phyloP scores from a whole-genome alignment of 2,888 invertebrate species.

The Elmis aenea region DNA sequence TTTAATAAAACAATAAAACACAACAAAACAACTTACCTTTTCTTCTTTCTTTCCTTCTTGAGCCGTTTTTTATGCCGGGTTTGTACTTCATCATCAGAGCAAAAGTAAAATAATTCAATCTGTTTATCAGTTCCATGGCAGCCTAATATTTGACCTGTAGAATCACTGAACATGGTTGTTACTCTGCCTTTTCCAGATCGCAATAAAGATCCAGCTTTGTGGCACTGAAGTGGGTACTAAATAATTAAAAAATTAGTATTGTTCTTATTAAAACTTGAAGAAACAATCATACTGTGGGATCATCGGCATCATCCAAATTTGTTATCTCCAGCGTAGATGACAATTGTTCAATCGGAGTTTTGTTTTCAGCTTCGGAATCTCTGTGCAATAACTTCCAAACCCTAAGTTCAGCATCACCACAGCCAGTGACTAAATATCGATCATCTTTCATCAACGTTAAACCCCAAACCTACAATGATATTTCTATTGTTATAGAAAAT shows the following conservation, averaged over 20 bases:
- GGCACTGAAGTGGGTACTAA: constrained; percentile 66
- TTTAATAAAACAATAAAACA: not conserved
- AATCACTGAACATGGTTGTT: constrained; percentile 67
- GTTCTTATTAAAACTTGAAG: constrained; percentile 1
- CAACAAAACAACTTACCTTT: constrained; percentile 42
- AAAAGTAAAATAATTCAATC: constrained; percentile 80
- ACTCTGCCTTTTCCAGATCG: constrained; percentile 77
- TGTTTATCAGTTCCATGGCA: constrained; percentile 79
- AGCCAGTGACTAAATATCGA: constrained; percentile 81
- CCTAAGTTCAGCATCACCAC: constrained; percentile 75
- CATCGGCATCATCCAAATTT: constrained; percentile 53
- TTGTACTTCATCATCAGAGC: constrained; percentile 69
- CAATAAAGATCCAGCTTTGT: constrained; percentile 73
- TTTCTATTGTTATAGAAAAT: too few species aligned
- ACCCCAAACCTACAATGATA: constrained; percentile 69
- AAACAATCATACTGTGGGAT: constrained; percentile 46
- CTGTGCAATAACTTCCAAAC: constrained; percentile 74
- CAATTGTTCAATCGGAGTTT: constrained; percentile 48
- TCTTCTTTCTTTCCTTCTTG: constrained; percentile 66
- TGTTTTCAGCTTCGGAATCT: constrained; percentile 46
- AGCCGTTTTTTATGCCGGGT: constrained; percentile 67
- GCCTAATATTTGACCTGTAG: constrained; percentile 65
- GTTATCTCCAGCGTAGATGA: constrained; percentile 49
- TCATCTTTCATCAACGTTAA: constrained; percentile 74
- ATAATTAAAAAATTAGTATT: constrained; percentile 30